phyloP scores from a whole-genome alignment of 1,140 invertebrate genomes.

The Neodiprion pinetum region DNA sequence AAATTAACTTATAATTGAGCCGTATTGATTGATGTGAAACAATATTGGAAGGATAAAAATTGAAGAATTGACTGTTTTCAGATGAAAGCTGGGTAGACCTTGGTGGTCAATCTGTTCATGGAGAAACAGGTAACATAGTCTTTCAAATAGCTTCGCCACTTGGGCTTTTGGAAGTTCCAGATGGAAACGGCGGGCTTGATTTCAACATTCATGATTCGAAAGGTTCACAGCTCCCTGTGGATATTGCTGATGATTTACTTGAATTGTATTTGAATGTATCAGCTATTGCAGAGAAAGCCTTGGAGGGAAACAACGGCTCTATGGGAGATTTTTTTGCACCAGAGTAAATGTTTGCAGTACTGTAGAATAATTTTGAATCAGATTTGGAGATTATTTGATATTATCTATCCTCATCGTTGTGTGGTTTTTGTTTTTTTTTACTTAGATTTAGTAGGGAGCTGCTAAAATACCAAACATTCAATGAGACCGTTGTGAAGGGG shows the following conservation, averaged over 20 bases:
- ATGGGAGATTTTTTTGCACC: conserved; percentile 60
- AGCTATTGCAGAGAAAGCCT: conserved; percentile 35
- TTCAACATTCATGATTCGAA: background rate
- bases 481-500: background rate
- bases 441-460: background rate
- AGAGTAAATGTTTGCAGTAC: conserved; percentile 43
- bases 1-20: too few species aligned
- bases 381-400: too few species aligned
- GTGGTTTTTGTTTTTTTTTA: too few species aligned
- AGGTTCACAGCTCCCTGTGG: conserved; percentile 31
- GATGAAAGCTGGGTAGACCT: conserved; percentile 73
- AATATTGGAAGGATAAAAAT: too few species aligned
- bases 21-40: too few species aligned
- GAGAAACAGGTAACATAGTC: conserved; percentile 74
- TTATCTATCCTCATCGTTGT: too few species aligned
- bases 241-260: conserved; percentile 38
- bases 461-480: background rate
- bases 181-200: background rate
- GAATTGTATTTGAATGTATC: conserved; percentile 37
- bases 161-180: conserved; percentile 58
- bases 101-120: conserved; percentile 87
- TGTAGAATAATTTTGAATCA: too few species aligned
- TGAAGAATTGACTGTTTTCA: conserved; percentile 26
- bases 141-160: conserved; percentile 69
- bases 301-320: conserved; percentile 44